Conservation (phyloP, 2,797 vertebrate genomes). For the Sebastes steindachneri region DNA sequence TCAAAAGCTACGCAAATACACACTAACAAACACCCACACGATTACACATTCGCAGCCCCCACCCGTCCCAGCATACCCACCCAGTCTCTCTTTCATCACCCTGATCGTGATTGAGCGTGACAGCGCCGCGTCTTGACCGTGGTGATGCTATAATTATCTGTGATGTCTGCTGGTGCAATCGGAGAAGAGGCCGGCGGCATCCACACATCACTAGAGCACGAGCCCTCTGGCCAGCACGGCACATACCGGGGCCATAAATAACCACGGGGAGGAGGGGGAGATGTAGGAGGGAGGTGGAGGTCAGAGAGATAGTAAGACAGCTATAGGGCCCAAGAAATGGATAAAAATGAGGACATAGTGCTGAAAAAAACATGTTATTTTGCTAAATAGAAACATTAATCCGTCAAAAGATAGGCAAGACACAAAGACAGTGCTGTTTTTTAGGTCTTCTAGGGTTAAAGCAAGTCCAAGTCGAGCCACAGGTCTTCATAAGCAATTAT, state of each 20-base stretch:
- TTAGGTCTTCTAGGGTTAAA: not conserved
- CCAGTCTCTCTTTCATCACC: conserved; percentile 51
- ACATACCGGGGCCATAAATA: conserved; percentile 83
- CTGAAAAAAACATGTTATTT: not conserved
- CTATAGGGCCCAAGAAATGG: not conserved
- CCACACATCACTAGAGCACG: conserved; percentile 67
- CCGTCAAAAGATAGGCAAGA: not conserved
- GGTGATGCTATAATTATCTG: conserved; percentile 80
- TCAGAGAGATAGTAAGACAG: conserved; percentile 24
- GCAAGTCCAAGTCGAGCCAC: not conserved
- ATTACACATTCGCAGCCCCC: not conserved
- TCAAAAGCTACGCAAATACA: conserved; percentile 27
- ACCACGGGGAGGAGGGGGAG: conserved; percentile 48
- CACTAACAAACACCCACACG: conserved; percentile 6
- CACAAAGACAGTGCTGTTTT: not conserved
- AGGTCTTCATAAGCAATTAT: not conserved
- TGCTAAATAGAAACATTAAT: not conserved
- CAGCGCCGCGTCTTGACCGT: conserved; percentile 65
- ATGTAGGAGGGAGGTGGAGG: conserved; percentile 33
- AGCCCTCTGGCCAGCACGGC: conserved; percentile 61
- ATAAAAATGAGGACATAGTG: not conserved
- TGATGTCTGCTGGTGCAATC: conserved; percentile 80
- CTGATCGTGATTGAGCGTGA: conserved; percentile 71
- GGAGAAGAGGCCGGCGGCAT: conserved; percentile 68
- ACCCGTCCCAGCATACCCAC: not conserved